Conservation (phyloP, 1,140 invertebrate species). For the Linepithema humile region DNA sequence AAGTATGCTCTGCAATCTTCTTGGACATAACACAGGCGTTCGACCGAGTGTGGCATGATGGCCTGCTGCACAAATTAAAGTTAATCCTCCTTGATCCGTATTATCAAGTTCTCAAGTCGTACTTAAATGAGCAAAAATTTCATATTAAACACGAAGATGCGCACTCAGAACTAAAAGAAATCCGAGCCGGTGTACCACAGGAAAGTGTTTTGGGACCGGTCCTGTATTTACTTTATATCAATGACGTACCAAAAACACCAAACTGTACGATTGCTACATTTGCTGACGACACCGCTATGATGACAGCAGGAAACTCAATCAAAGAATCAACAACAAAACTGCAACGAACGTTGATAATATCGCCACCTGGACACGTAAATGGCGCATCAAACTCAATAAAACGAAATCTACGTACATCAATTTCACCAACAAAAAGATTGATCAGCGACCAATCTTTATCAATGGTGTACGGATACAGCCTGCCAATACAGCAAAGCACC, state of each 20-base stretch:
- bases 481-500: conserved; percentile 11
- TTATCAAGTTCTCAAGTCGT: not conserved
- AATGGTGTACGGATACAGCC: conserved; percentile 28
- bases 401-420: conserved; percentile 57
- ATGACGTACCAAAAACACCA: not conserved
- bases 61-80: not conserved
- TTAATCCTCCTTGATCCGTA: not conserved
- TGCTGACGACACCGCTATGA: conserved; percentile 68
- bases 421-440: conserved; percentile 57
- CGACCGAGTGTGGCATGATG: not conserved
- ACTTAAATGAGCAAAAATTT: not conserved
- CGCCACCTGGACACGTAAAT: conserved; percentile 63
- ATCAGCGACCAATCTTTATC: conserved; percentile 14
- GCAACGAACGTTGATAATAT: conserved; percentile 30
- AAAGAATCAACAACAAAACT: not conserved
- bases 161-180: not conserved
- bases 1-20: not conserved
- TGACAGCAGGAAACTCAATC: conserved; percentile 20
- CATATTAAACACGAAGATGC: not conserved
- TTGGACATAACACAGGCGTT: not conserved
- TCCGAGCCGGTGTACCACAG: not conserved
- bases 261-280: not conserved
- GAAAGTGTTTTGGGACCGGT: not conserved
- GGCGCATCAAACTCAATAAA: conserved; percentile 69
- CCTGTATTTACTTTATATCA: not conserved